Base-by-base conservation (phyloP, 2,113 vertebrate species). In the Macroglossus sobrinus region DNA sequence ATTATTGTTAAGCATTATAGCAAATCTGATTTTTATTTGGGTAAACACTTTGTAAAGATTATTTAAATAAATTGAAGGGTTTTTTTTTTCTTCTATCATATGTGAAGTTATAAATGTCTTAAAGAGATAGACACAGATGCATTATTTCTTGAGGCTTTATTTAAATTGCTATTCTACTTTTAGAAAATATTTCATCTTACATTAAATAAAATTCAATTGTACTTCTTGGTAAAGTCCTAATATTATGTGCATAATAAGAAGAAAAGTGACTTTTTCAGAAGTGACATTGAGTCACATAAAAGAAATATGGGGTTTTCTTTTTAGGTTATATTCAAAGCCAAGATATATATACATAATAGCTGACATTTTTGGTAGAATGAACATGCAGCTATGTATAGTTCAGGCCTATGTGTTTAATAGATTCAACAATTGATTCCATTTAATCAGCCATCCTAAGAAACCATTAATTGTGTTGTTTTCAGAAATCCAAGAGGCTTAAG, bases 121-220 rank as follows among this genome's bases (percentile, higher is more conserved):
- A 47, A 79, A 75, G 30, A 69, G 18, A 21, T 21, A 26, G 8
- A 90, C 1, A 75, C 0, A 55, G 7, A 22, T 50, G 4, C 12
- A 38, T 88, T 93, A 50, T 93, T 76, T 92, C 38, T 92, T 92
- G 40, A 4, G 7, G 8, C 14, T 82, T 97, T 79, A 35, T 71
- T 96, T 93, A 57, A 96, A 93, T 40, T 68, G 11, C 18, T 92
- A 40, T 90, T 26, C 35, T 89, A 28, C 5, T 89, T 86, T 96
- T 45, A 8, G 18, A 82, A 71, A 72, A 2, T 11, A 28, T 80
- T 94, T 80, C 18, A 78, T 75, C 86, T 79, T 87, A 74, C 38
- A 55, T 84, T 90, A 88, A 80, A 68, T 47, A 61, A 87, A 89
- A 72, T 53, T 35, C 68, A 59, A 61, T 63, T n/a, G 8, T 80